Evolutionary conservation across 2,113 vertebrate species (phyloP), one percentile per base, ranked within the genome.

Genomic region (Osmerus eperlanus): DNA sequence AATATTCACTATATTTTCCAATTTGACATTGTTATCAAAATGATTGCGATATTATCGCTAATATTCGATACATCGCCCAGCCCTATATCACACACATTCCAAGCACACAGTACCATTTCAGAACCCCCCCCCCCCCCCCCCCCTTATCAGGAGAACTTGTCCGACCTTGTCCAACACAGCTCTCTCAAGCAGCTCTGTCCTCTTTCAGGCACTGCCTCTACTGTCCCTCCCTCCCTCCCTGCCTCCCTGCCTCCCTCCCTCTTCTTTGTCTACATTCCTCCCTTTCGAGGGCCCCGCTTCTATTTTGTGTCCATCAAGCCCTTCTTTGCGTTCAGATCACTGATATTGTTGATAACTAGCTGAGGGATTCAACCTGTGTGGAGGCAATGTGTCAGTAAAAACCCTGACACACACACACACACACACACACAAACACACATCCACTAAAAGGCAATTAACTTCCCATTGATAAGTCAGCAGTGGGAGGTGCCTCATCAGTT

Each of bases 381-480:
- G 4, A 36, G 32, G 32, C 32, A 36, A 36, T 7, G 32, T 36
- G 4, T 36, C 32, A 36, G 4, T 55, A 55, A 5, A 67, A 9
- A 58, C 19, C 36, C 2, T 63, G 12, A 68, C 25, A 58, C 61
- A 65, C 66, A 68, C 70, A 65, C 29, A 32, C 70, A 65, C 29
- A 32, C 71, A 32, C 66, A 52, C 16, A 19, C 29, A 63, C 67
- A 64, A 18, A 23, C 23, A 16, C 52, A 23, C 18, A 70, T 21
- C 72, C 73, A 77, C 78, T 75, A 74, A 82, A 87, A 83, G 79
- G 84, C 85, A 90, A 87, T 89, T 86, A 90, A 84, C 81, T 82
- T 65, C 74, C 85, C 86, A 84, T 56, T 84, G 84, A 86, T 80
- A 87, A 81, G 83, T 84, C 87, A 83, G 87, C 85, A 85, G 80